Evolutionary conservation across 2,113 vertebrate species (phyloP).

Genomic region (Mormyrus iriodes): DNA sequence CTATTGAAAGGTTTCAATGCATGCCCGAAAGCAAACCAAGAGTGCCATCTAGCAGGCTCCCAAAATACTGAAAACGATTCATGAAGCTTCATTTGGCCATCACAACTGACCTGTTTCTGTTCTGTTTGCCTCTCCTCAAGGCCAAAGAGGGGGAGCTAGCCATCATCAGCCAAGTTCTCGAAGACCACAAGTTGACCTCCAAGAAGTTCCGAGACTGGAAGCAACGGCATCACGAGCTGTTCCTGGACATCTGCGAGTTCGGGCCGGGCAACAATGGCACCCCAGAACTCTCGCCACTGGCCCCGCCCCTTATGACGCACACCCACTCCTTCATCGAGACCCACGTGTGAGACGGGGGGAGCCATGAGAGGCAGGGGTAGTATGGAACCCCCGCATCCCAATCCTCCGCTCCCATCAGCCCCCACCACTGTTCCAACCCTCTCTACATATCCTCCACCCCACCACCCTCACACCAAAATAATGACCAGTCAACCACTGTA

Average conservation of each 20-base stretch:
- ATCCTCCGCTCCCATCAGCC: conserved; percentile 54
- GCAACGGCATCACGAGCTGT: conserved; percentile 81
- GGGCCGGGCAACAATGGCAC: conserved; percentile 69
- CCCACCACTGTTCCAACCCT: background rate
- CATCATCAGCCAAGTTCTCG: conserved; percentile 72
- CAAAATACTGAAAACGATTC: background rate
- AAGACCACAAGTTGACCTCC: conserved; percentile 74
- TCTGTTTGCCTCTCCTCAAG: conserved; percentile 42
- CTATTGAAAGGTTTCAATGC: background rate
- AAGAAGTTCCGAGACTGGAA: conserved; percentile 86
- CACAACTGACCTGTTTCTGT: background rate
- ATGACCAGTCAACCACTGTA: conserved; percentile 57
- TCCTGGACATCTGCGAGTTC: conserved; percentile 81
- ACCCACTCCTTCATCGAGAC: conserved; percentile 88
- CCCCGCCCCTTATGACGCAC: conserved; percentile 73
- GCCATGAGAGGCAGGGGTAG: conserved; percentile 33
- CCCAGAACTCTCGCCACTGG: conserved; percentile 69
- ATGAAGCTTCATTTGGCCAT: background rate
- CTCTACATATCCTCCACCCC: conserved; percentile 30
- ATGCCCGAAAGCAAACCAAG: background rate
- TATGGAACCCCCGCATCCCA: conserved; percentile 45
- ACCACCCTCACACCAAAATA: conserved; percentile 15
- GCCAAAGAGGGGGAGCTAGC: conserved; percentile 79
- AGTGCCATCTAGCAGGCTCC: background rate
- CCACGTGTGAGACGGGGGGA: conserved; percentile 67